phyloP scores from a whole-genome alignment of 2,113 vertebrate genomes.

The Zapornia atra region DNA sequence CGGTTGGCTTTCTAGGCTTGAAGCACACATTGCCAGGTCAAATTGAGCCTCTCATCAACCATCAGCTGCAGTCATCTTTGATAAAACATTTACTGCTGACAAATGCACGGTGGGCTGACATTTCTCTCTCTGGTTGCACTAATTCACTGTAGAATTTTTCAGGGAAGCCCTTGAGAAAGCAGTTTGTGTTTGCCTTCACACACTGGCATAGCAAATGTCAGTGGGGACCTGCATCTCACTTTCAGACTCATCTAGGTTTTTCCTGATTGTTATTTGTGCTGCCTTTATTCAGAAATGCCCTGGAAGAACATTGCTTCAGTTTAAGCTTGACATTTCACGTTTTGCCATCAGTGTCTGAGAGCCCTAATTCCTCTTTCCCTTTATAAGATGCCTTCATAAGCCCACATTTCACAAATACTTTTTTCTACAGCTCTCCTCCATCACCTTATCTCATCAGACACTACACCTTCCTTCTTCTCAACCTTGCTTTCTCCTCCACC shows the following conservation, averaged over 20 bases:
- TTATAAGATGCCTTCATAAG: not conserved
- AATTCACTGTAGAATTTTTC: not conserved
- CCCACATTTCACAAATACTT: not conserved
- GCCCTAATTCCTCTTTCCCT: not conserved
- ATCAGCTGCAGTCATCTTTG: too few relatives aligned
- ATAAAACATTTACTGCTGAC: not conserved
- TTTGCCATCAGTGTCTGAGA: not conserved
- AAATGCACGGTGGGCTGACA: rapidly evolving
- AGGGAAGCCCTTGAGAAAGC: not conserved
- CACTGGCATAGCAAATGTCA: not conserved
- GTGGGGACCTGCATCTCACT: not conserved
- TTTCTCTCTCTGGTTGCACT: not conserved
- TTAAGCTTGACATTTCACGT: not conserved
- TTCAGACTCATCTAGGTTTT: not conserved
- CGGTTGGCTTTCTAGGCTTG: too few relatives aligned
- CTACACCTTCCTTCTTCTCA: not conserved
- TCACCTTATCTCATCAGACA: not conserved
- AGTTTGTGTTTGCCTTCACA: not conserved
- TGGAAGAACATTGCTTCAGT: not conserved
- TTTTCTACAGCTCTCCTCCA: not conserved
- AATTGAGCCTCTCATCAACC: too few relatives aligned
- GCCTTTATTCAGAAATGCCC: not conserved
- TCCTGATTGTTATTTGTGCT: not conserved
- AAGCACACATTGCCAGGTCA: too few relatives aligned
- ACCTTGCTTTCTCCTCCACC: not conserved